Percentiles rank a stretch among this genome's conserved stretches.
These are phyloP conservation scores for Eptatretus atami DNA, from an alignment of 2,797 vertebrate species.

Conservation along the genomic window DNA sequence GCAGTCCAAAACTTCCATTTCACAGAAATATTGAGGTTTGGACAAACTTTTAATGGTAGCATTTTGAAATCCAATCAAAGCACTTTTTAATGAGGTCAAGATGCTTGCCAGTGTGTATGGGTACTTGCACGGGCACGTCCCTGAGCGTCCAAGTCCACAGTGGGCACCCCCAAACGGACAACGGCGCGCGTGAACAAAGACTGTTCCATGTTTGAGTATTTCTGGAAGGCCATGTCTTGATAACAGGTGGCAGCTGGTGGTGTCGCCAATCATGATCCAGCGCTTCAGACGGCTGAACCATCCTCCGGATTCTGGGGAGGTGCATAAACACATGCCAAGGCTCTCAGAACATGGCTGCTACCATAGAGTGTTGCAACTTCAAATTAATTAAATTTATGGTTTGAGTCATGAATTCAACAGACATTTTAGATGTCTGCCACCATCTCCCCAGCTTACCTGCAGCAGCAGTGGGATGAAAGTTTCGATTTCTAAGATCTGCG, in stretches of 20 bases:
- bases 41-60: too few species aligned
- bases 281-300: slow-evolving; percentile 73
- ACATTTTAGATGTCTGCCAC: background rate
- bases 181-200: slow-evolving; percentile 86
- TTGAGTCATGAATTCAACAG: too few species aligned
- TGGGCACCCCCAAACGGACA: slow-evolving; percentile 68
- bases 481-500: slow-evolving; percentile 95
- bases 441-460: slow-evolving; percentile 41
- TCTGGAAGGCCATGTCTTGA: slow-evolving; percentile 99
- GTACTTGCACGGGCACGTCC: slow-evolving; percentile 73
- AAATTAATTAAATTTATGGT: too few species aligned
- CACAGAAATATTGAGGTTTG: too few species aligned
- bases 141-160: slow-evolving; percentile 86
- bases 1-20: too few species aligned
- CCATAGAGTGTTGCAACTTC: too few species aligned
- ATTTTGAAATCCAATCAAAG: too few species aligned
- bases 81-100: slow-evolving; percentile 5
- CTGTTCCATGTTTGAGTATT: slow-evolving; percentile 98
- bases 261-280: slow-evolving; percentile 99
- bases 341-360: too few species aligned
- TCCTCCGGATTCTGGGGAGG: slow-evolving; percentile 53
- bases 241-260: slow-evolving; percentile 85
- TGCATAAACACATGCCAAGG: background rate
- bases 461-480: slow-evolving; percentile 86
- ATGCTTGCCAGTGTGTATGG: too few species aligned